Evolutionary conservation across 2,113 vertebrate species (phyloP).

Genomic region (Pardalotus punctatus): DNA sequence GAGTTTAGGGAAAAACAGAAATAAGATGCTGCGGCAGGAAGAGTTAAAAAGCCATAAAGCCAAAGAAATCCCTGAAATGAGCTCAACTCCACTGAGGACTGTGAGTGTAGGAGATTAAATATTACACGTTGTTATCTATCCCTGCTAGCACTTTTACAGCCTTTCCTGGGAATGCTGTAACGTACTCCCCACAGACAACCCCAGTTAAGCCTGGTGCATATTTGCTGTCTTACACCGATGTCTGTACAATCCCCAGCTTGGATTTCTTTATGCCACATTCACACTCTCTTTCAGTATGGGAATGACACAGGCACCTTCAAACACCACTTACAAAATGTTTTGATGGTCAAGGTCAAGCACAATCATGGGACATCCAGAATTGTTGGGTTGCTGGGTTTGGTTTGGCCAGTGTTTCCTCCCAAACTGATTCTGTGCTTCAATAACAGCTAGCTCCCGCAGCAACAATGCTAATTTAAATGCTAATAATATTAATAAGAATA

Average conservation of each 20-base stretch:
- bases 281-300: neutral
- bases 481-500: neutral
- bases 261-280: neutral
- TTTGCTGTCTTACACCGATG: neutral
- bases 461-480: neutral
- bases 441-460: neutral
- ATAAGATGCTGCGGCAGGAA: neutral
- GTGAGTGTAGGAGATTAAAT: neutral
- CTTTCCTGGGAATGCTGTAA: neutral
- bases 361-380: neutral
- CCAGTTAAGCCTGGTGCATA: neutral
- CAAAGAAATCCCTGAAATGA: neutral
- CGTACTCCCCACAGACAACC: neutral
- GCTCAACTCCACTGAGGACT: neutral
- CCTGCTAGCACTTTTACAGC: neutral
- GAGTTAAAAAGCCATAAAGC: neutral
- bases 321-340: neutral
- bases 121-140: neutral
- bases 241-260: neutral
- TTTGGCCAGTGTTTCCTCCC: neutral
- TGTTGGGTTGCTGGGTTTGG: neutral
- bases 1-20: neutral
- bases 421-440: neutral
- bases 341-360: neutral
- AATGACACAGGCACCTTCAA: neutral